These are phyloP conservation scores for Drosophila neotestacea DNA, from an alignment of 2,888 invertebrate species.

Conservation along the genomic window DNA sequence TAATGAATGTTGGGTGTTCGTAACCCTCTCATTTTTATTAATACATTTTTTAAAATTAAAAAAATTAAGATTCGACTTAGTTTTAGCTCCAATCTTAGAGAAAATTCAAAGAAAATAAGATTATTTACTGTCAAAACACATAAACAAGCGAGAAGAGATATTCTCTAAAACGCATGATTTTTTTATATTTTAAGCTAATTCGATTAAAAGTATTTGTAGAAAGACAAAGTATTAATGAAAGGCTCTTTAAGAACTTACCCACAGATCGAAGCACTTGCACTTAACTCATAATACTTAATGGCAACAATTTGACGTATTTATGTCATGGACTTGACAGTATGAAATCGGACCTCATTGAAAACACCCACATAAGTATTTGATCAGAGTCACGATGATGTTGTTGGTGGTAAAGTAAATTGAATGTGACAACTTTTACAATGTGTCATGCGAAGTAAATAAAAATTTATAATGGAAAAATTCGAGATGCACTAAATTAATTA, in stretches of 20 bases:
- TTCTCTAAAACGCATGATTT: too few relatives aligned
- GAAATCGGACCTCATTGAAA: slow-evolving; percentile 41
- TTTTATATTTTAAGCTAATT: background rate
- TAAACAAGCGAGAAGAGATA: too few relatives aligned
- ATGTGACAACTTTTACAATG: slow-evolving; percentile 28
- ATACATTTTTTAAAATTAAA: too few relatives aligned
- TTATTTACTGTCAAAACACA: too few relatives aligned
- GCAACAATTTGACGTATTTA: slow-evolving; percentile 20
- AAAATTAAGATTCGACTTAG: too few relatives aligned
- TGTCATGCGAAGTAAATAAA: slow-evolving; percentile 41
- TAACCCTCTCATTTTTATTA: too few relatives aligned
- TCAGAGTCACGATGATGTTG: slow-evolving; percentile 12
- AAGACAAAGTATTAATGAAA: background rate
- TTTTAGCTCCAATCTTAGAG: too few relatives aligned
- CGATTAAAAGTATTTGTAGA: background rate
- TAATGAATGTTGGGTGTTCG: too few relatives aligned
- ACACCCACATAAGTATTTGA: slow-evolving; percentile 33
- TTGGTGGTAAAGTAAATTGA: slow-evolving; percentile 24
- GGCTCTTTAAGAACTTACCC: background rate
- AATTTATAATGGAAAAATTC: slow-evolving; percentile 51
- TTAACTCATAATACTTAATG: slow-evolving; percentile 9
- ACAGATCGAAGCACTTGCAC: background rate
- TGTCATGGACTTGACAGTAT: slow-evolving; percentile 42
- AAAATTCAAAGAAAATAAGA: too few relatives aligned
- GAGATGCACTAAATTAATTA: slow-evolving; percentile 57